Conservation (phyloP, 2,113 vertebrate species). For the Thalassoma bifasciatum region DNA sequence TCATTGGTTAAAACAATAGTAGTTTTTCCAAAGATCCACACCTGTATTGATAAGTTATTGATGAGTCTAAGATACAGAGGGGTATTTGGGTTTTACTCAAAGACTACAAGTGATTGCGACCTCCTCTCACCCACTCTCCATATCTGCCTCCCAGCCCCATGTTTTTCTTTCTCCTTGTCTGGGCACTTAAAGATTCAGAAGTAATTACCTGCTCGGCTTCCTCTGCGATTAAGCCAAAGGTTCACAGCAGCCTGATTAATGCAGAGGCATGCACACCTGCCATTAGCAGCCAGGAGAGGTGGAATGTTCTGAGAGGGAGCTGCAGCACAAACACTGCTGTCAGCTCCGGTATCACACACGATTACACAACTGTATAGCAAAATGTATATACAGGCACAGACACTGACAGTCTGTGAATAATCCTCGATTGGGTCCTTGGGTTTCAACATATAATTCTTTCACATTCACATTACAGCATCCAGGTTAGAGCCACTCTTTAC, state of each 20-base stretch:
- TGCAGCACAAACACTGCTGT: conserved; percentile 81
- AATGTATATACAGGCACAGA: not conserved
- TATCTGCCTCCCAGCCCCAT: conserved; percentile 5
- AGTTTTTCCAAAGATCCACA: no score
- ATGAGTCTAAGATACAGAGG: not conserved
- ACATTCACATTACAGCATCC: no score
- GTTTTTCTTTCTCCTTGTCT: conserved; percentile 81
- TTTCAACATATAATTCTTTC: no score
- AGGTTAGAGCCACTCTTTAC: no score
- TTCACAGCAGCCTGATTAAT: conserved; percentile 92
- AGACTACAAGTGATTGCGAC: conserved; percentile 82
- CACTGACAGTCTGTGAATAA: no score
- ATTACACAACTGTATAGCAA: conserved; percentile 23
- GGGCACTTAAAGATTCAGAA: conserved; percentile 91
- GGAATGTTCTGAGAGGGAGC: conserved; percentile 90
- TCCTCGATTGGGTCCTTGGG: no score
- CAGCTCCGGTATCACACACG: conserved; percentile 12
- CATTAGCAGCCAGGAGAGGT: conserved; percentile 86
- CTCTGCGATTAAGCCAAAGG: conserved; percentile 86
- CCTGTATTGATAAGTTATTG: not conserved
- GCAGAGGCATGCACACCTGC: conserved; percentile 89
- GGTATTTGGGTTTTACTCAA: not conserved
- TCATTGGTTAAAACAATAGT: no score
- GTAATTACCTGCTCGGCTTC: conserved; percentile 98
- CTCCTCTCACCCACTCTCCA: conserved; percentile 76